phyloP scores from a whole-genome alignment of 2,888 invertebrate species.

The Sthenelais limicola region DNA sequence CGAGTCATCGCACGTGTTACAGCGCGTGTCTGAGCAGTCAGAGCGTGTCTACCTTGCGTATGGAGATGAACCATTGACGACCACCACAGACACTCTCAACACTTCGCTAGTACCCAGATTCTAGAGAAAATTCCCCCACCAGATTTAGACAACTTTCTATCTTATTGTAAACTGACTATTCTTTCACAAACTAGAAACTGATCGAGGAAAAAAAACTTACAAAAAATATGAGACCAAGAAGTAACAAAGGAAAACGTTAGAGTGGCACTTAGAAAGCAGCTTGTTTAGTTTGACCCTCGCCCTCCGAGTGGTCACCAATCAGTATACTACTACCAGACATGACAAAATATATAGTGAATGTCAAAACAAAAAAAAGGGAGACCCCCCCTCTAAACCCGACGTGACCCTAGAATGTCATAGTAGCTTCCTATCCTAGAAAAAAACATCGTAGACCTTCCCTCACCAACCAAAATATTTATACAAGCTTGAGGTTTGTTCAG shows the following conservation, averaged over 20 bases:
- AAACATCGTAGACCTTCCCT: conserved; percentile 1
- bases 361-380: no score
- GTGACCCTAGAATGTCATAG: conserved; percentile 25
- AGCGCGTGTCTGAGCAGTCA: conserved; percentile 35
- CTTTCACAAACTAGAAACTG: no score
- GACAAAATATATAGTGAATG: no score
- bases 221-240: no score
- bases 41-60: conserved; percentile 49
- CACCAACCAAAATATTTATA: conserved; percentile 24
- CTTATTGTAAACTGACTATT: no score
- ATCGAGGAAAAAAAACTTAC: no score
- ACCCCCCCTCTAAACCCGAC: conserved; percentile 6
- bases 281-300: conserved; percentile 25
- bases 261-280: conserved; percentile 34
- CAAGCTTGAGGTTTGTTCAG: conserved; percentile 30
- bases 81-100: conserved; percentile 46
- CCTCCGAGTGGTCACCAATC: conserved; percentile 20
- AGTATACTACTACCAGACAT: no score
- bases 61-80: conserved; percentile 53
- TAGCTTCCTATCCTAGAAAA: conserved; percentile 8
- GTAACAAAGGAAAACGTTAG: not conserved
- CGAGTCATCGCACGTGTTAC: conserved; percentile 36
- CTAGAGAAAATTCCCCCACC: conserved; percentile 8
- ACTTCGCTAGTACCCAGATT: conserved; percentile 21
- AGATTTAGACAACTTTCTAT: no score